phyloP scores from a whole-genome alignment of 2,888 invertebrate species.

The Siphlonurus alternatus region DNA sequence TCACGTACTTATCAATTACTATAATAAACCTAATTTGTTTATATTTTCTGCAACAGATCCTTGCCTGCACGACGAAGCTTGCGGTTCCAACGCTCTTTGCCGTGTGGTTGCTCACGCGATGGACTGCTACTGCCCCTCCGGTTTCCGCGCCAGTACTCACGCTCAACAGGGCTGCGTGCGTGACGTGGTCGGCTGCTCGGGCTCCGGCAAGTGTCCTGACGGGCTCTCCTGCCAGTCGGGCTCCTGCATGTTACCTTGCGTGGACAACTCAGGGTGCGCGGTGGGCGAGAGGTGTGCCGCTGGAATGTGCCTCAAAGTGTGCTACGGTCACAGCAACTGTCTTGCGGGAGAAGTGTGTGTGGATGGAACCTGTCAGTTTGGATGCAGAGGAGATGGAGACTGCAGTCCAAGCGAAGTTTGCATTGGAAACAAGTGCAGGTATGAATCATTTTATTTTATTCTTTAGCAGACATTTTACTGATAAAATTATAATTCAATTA shows the following conservation, averaged over 20 bases:
- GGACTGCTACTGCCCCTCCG: slow-evolving; percentile 63
- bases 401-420: slow-evolving; percentile 67
- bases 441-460: slow-evolving; percentile 12
- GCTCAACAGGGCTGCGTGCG: slow-evolving; percentile 80
- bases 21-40: no score
- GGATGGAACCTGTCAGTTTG: slow-evolving; percentile 62
- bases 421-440: slow-evolving; percentile 47
- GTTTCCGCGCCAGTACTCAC: slow-evolving; percentile 73
- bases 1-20: no score
- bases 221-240: slow-evolving; percentile 62
- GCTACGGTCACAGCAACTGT: slow-evolving; percentile 80
- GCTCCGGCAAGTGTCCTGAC: slow-evolving; percentile 52
- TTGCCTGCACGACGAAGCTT: slow-evolving; percentile 54
- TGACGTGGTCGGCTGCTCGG: slow-evolving; percentile 48
- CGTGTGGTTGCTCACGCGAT: slow-evolving; percentile 55
- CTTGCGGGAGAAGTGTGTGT: slow-evolving; percentile 77
- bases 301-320: slow-evolving; percentile 65
- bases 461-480: no score
- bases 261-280: slow-evolving; percentile 52
- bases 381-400: slow-evolving; percentile 66
- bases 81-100: slow-evolving; percentile 74
- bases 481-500: no score
- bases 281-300: slow-evolving; percentile 69
- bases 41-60: no score
- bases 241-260: slow-evolving; percentile 62